These are phyloP conservation scores for Drosophila tanythrix DNA, from an alignment of 2,888 invertebrate species.

Conservation along the genomic window DNA sequence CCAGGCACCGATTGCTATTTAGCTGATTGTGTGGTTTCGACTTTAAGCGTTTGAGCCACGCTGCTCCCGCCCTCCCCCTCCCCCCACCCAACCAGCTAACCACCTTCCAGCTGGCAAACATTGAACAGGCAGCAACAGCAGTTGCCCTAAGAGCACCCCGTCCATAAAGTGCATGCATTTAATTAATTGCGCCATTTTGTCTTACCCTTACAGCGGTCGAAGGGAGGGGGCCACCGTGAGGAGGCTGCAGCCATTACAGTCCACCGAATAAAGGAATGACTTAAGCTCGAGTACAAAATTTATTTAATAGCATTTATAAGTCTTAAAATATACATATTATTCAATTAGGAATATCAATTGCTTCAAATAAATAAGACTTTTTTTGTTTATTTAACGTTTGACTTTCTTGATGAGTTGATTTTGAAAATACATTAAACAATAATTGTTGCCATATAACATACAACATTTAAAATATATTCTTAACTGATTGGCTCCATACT, in stretches of 20 bases:
- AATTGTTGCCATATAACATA: too few species aligned
- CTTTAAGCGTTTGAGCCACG: conserved; percentile 59
- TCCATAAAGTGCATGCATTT: conserved; percentile 74
- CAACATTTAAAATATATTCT: background rate
- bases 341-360: background rate
- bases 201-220: conserved; percentile 49
- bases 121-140: conserved; percentile 3
- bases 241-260: background rate
- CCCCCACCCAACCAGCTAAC: background rate
- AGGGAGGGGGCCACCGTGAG: background rate
- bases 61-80: background rate
- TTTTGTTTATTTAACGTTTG: background rate
- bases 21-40: conserved; percentile 77
- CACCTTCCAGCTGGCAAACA: conserved; percentile 1
- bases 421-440: too few species aligned
- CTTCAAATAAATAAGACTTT: background rate
- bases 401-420: background rate
- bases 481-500: too few species aligned
- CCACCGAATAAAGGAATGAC: background rate
- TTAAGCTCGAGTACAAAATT: conserved; percentile 27
- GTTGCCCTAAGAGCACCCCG: conserved; percentile 5
- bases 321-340: conserved; percentile 1
- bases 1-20: conserved; percentile 70
- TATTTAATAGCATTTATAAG: conserved; percentile 8
- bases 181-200: conserved; percentile 72